A percentile compares a stretch with the other conserved stretches of the same genome.
These are phyloP conservation scores for Dunckerocampus dactyliophorus DNA, from an alignment of 2,113 vertebrate genomes.

Conservation along the genomic window DNA sequence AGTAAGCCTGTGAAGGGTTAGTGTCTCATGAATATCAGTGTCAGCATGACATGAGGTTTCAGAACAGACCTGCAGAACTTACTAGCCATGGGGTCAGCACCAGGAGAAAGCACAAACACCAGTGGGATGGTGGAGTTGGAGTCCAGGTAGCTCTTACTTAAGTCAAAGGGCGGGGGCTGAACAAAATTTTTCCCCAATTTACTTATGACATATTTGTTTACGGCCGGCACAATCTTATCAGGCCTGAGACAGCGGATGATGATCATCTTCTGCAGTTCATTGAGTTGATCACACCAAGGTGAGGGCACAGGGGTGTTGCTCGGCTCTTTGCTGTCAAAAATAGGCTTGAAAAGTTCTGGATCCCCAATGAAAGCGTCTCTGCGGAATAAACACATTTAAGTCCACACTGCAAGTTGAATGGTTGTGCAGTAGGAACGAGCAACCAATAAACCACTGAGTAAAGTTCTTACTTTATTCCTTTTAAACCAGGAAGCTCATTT, in stretches of 20 bases:
- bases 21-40: not conserved
- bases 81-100: constrained; percentile 98
- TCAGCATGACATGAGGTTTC: not conserved
- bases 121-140: constrained; percentile 86
- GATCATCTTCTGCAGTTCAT: constrained; percentile 89
- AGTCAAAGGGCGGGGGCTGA: constrained; percentile 92
- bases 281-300: constrained; percentile 76
- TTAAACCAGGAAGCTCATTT: constrained; percentile 82
- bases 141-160: constrained; percentile 89
- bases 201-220: constrained; percentile 81
- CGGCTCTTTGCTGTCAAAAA: constrained; percentile 91
- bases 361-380: constrained; percentile 77
- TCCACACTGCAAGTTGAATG: no score
- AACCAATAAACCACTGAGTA: not conserved
- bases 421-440: not conserved
- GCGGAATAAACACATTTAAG: constrained; percentile 19
- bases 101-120: constrained; percentile 92
- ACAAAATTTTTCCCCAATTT: constrained; percentile 95
- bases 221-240: constrained; percentile 88
- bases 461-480: constrained; percentile 77
- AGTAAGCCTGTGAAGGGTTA: constrained; percentile 76
- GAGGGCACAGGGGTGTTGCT: constrained; percentile 75
- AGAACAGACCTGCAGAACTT: constrained; percentile 60
- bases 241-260: constrained; percentile 87
- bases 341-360: constrained; percentile 71